A percentile compares a stretch with the other conserved stretches of the same genome.
phyloP scores from a whole-genome alignment of 2,113 vertebrate genomes.

The Hippocampus abdominalis region DNA sequence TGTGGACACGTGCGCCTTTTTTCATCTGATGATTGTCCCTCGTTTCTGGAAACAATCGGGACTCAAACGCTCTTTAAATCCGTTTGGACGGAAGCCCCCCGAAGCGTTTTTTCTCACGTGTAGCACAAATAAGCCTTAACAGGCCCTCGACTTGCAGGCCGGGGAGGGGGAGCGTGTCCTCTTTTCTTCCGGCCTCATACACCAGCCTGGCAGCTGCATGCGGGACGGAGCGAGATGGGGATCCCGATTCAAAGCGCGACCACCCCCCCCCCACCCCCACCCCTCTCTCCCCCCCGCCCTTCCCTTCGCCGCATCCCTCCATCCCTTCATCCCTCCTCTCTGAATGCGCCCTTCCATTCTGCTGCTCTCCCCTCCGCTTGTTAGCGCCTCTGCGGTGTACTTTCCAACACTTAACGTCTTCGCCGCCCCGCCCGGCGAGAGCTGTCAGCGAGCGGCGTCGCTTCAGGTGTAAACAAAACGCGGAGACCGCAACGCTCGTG shows the following conservation, averaged over 20 bases:
- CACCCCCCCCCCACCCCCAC: not conserved
- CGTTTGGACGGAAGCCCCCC: not conserved
- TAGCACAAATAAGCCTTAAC: too few relatives aligned
- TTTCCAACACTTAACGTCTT: not conserved
- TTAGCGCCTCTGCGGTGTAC: conserved; percentile 14
- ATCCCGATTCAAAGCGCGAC: conserved; percentile 23
- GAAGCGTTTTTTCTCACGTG: not conserved
- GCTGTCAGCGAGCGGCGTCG: not conserved
- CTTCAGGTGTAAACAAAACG: not conserved
- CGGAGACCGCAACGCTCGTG: not conserved
- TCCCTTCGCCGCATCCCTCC: not conserved
- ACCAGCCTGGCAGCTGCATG: conserved; percentile 29
- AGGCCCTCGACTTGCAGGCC: too few relatives aligned
- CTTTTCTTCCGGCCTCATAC: conserved; percentile 44
- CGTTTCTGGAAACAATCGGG: too few relatives aligned
- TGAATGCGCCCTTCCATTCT: conserved; percentile 7
- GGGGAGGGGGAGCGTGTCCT: conserved; percentile 27
- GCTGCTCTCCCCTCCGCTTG: conserved; percentile 21
- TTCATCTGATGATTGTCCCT: too few relatives aligned
- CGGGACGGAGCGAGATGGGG: conserved; percentile 1
- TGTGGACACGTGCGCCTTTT: too few relatives aligned
- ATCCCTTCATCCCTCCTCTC: not conserved
- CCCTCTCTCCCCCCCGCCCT: not conserved
- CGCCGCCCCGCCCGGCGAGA: not conserved
- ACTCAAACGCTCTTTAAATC: not conserved